These are phyloP conservation scores for Chrysemys picta DNA, from an alignment of 2,113 vertebrate species.

Conservation along the genomic window DNA sequence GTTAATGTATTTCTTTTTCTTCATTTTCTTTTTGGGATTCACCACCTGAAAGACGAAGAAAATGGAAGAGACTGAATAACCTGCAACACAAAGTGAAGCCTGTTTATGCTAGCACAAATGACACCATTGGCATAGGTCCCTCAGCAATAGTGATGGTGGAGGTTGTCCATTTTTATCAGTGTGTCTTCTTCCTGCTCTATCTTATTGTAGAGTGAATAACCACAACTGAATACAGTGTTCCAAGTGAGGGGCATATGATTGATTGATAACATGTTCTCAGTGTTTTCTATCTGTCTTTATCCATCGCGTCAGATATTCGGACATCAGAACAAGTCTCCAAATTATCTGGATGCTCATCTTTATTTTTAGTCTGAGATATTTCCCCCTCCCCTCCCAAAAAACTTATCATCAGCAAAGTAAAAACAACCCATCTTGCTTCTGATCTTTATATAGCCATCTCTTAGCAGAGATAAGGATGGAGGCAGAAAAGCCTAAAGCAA, in stretches of 20 bases:
- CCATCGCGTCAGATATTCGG: background rate
- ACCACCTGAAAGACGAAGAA: constrained; percentile 81
- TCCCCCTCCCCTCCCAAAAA: background rate
- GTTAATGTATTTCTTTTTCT: constrained; percentile 97
- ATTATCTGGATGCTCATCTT: background rate
- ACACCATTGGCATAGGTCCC: background rate
- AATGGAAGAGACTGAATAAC: background rate
- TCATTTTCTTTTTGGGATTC: constrained; percentile 96
- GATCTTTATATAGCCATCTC: background rate
- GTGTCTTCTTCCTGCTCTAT: background rate
- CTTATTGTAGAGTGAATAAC: background rate
- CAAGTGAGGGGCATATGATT: background rate
- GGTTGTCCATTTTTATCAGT: background rate
- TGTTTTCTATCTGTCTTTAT: background rate
- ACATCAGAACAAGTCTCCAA: background rate
- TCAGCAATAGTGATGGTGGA: background rate
- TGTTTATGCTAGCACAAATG: no score
- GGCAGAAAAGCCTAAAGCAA: background rate
- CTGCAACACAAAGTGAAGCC: background rate
- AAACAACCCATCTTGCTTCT: background rate
- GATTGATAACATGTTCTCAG: background rate
- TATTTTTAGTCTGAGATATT: background rate
- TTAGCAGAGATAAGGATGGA: background rate
- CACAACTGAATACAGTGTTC: background rate
- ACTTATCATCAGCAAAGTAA: background rate